Evolutionary conservation across 1,140 invertebrate genomes (phyloP).

Genomic region (Drosophila nigromelanica): DNA sequence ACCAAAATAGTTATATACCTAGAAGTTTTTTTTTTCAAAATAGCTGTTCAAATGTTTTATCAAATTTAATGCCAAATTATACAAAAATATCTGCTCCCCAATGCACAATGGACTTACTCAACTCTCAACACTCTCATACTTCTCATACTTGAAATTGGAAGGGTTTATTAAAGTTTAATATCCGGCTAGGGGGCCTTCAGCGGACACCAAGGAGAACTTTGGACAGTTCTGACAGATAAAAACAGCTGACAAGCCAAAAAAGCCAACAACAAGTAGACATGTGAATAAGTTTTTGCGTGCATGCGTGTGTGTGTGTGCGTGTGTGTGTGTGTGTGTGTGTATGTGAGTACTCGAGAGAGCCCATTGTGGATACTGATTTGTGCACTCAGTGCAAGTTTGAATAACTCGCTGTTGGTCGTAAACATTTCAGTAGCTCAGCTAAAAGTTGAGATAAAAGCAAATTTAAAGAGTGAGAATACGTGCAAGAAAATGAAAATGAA

Average conservation of each 20-base stretch:
- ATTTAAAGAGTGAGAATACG: slow-evolving; percentile 21
- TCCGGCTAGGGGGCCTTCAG: slow-evolving; percentile 1
- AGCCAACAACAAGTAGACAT: not conserved
- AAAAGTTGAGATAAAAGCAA: slow-evolving; percentile 30
- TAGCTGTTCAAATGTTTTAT: no score
- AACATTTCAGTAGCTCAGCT: slow-evolving; percentile 34
- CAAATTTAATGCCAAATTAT: no score
- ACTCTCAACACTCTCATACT: not conserved
- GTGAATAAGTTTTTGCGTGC: not conserved
- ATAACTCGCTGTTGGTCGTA: slow-evolving; percentile 30
- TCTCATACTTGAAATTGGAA: slow-evolving; percentile 7
- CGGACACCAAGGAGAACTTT: slow-evolving; percentile 9
- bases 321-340: slow-evolving; percentile 10
- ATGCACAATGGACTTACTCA: not conserved
- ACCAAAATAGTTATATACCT: no score
- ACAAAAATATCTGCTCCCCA: no score
- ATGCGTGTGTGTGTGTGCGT: slow-evolving; percentile 4
- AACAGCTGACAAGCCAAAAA: slow-evolving; percentile 28
- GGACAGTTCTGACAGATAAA: slow-evolving; percentile 41
- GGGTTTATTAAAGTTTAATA: slow-evolving; percentile 28
- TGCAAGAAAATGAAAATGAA: slow-evolving; percentile 34
- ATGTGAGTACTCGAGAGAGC: slow-evolving; percentile 22
- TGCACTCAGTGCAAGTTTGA: slow-evolving; percentile 35
- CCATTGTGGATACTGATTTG: slow-evolving; percentile 29
- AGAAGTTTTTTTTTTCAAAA: no score